These are phyloP conservation scores for Thelaira solivaga DNA, from an alignment of 2,888 invertebrate species.

Conservation along the genomic window DNA sequence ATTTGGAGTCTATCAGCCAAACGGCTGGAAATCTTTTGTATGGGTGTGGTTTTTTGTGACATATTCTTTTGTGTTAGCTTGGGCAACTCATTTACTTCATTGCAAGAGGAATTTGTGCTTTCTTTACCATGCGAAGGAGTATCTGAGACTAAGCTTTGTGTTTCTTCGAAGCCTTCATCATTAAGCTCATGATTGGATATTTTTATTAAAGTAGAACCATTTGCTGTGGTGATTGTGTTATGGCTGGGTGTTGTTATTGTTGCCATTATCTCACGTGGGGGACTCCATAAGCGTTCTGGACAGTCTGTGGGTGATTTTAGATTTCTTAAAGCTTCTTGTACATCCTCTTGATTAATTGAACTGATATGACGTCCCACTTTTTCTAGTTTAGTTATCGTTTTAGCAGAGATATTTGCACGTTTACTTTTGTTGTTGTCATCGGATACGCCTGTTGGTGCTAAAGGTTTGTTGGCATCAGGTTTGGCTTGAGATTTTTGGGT, in stretches of 20 bases:
- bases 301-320: conserved; percentile 81
- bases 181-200: conserved; percentile 80
- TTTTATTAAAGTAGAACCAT: conserved; percentile 66
- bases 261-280: conserved; percentile 71
- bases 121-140: conserved; percentile 87
- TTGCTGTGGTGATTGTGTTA: conserved; percentile 39
- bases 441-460: background rate
- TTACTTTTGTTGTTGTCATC: conserved; percentile 27
- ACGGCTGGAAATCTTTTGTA: conserved; percentile 63
- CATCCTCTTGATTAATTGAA: conserved; percentile 84
- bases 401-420: conserved; percentile 59
- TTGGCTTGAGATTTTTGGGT: conserved; percentile 59
- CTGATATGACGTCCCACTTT: conserved; percentile 82
- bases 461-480: conserved; percentile 56
- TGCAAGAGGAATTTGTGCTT: conserved; percentile 84
- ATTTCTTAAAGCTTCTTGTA: conserved; percentile 83
- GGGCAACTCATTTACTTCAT: conserved; percentile 79
- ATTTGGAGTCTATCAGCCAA: conserved; percentile 69
- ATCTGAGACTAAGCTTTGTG: conserved; percentile 91
- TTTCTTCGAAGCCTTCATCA: conserved; percentile 94
- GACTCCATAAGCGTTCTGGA: conserved; percentile 81
- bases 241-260: conserved; percentile 54
- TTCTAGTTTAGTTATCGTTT: conserved; percentile 73
- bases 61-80: conserved; percentile 31
- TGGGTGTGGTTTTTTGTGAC: conserved; percentile 60